phyloP scores from a whole-genome alignment of 1,140 invertebrate species.

The Drosophila littoralis region DNA sequence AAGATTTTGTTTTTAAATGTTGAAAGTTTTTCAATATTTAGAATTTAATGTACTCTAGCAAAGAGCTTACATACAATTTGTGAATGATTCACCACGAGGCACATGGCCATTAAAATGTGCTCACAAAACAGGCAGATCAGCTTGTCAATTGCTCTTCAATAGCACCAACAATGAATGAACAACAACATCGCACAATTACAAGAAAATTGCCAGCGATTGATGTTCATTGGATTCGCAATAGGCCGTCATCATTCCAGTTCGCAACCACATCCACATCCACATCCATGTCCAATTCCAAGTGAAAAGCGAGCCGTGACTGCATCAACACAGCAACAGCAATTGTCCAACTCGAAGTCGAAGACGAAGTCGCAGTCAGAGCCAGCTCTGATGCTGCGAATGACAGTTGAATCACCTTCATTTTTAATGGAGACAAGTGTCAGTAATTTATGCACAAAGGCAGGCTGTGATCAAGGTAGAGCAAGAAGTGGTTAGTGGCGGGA shows the following conservation, averaged over 20 bases:
- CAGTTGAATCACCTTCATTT: slow-evolving; percentile 83
- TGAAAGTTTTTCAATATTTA: no score
- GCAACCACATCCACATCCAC: slow-evolving; percentile 3
- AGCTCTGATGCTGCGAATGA: slow-evolving; percentile 56
- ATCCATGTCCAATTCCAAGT: slow-evolving; percentile 58
- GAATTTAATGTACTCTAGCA: neutral
- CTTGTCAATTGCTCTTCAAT: slow-evolving; percentile 64
- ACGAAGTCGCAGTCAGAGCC: slow-evolving; percentile 52
- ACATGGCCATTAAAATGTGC: slow-evolving; percentile 43
- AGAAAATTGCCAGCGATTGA: slow-evolving; percentile 80
- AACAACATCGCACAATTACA: slow-evolving; percentile 74
- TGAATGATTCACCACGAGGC: slow-evolving; percentile 32
- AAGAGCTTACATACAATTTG: slow-evolving; percentile 19
- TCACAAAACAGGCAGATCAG: slow-evolving; percentile 35
- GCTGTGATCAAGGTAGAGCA: neutral
- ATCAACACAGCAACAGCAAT: slow-evolving; percentile 18
- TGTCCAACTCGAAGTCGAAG: slow-evolving; percentile 24
- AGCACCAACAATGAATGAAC: slow-evolving; percentile 38
- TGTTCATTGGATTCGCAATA: slow-evolving; percentile 67
- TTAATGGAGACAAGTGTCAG: slow-evolving; percentile 84
- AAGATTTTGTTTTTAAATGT: no score
- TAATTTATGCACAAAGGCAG: slow-evolving; percentile 79
- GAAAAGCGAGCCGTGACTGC: slow-evolving; percentile 72
- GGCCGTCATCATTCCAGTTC: slow-evolving; percentile 64
- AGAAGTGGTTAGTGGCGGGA: neutral